phyloP scores from a whole-genome alignment of 2,888 invertebrate genomes.

The Carabus problematicus region DNA sequence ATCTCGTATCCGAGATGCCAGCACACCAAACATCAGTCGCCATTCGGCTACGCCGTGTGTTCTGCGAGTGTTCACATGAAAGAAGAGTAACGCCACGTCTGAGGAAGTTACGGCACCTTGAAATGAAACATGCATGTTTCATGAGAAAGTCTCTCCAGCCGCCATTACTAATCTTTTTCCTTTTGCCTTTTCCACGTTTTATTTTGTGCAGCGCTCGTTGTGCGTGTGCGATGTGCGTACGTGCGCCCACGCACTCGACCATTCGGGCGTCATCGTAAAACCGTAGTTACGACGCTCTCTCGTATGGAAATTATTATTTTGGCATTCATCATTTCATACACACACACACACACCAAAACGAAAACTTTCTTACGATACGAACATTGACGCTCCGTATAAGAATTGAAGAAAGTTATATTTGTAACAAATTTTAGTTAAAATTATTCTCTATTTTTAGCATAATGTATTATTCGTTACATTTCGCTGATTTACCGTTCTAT shows the following conservation, averaged over 20 bases:
- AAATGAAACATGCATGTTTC: conserved; percentile 41
- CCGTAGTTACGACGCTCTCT: conserved; percentile 7
- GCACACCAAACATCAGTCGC: conserved; percentile 14
- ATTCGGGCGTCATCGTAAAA: no score
- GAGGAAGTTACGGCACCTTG: conserved; percentile 37
- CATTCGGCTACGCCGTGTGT: conserved; percentile 11
- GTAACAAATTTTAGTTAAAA: no score
- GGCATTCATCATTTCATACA: neutral
- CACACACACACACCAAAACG: no score
- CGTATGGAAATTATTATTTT: conserved; percentile 18
- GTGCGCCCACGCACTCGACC: neutral
- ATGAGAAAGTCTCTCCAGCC: conserved; percentile 19
- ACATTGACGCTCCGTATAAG: no score
- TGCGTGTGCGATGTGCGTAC: conserved; percentile 7
- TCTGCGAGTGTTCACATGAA: conserved; percentile 5
- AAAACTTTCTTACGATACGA: no score
- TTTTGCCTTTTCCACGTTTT: conserved; percentile 20
- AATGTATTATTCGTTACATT: no score
- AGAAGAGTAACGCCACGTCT: conserved; percentile 14
- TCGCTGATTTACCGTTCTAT: no score
- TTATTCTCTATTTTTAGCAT: no score
- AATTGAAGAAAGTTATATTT: no score
- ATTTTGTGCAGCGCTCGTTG: conserved; percentile 12
- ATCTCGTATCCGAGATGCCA: conserved; percentile 11
- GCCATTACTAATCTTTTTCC: conserved; percentile 16